A percentile compares a stretch with the other conserved stretches of the same genome.
These are phyloP conservation scores for Triplophysa siluroides DNA, from an alignment of 2,113 vertebrate genomes.

Conservation along the genomic window DNA sequence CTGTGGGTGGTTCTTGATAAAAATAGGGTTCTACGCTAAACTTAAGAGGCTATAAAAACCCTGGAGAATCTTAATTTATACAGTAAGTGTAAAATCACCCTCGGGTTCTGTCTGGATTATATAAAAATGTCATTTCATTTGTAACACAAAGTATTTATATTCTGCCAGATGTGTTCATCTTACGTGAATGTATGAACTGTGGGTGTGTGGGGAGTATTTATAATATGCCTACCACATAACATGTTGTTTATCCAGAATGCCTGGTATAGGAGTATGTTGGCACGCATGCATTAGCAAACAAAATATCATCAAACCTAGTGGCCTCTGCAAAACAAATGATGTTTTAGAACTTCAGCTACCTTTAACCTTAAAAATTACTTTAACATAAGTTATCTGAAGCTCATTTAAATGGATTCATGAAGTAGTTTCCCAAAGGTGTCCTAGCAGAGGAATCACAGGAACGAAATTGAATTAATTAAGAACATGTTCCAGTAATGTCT, in stretches of 20 bases:
- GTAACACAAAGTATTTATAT: background rate
- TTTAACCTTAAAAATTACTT: no score
- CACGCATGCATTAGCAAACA: background rate
- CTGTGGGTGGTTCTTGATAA: no score
- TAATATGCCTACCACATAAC: background rate
- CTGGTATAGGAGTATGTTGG: background rate
- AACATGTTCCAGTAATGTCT: no score
- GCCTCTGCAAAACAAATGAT: no score
- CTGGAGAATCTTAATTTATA: background rate
- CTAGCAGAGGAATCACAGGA: no score
- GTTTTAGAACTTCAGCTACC: no score
- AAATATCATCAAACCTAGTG: no score
- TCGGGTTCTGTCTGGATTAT: background rate
- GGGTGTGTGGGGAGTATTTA: constrained; percentile 1
- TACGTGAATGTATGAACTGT: background rate
- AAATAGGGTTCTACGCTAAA: no score
- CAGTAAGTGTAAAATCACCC: background rate
- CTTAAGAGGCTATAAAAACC: background rate
- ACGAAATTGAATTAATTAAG: no score
- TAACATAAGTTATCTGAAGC: no score
- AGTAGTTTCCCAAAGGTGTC: no score
- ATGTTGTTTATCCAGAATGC: background rate
- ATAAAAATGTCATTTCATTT: background rate
- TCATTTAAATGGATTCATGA: no score
- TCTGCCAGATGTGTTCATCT: background rate